phyloP scores from a whole-genome alignment of 1,140 invertebrate species.

The Micrasema longulum region DNA sequence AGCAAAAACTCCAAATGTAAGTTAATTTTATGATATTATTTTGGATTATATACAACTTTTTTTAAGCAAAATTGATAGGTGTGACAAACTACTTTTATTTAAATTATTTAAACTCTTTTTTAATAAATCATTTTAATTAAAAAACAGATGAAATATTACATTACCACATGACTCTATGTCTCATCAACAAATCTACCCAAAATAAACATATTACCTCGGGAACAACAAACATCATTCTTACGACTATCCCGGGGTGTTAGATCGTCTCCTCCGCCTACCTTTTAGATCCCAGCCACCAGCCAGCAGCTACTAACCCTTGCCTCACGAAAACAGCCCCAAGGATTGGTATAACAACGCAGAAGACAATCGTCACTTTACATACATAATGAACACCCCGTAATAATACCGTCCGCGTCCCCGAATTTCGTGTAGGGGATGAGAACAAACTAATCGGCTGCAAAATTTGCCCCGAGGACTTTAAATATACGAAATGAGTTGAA shows the following conservation, averaged over 20 bases:
- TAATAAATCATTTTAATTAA: too few relatives aligned
- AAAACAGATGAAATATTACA: too few relatives aligned
- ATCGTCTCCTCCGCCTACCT: not conserved
- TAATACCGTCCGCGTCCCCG: slow-evolving; percentile 34
- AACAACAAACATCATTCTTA: slow-evolving; percentile 18
- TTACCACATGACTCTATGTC: not conserved
- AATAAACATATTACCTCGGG: slow-evolving; percentile 7
- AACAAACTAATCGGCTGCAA: slow-evolving; percentile 24
- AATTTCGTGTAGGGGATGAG: slow-evolving; percentile 12
- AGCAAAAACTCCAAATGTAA: too few relatives aligned
- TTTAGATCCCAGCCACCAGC: too few relatives aligned
- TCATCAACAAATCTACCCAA: slow-evolving; percentile 14
- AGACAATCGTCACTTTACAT: slow-evolving; percentile 52
- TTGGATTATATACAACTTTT: too few relatives aligned
- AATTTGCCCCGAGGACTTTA: slow-evolving; percentile 20
- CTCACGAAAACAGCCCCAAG: slow-evolving; percentile 38
- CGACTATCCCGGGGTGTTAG: not conserved
- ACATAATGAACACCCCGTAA: slow-evolving; percentile 47
- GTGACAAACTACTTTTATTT: too few relatives aligned
- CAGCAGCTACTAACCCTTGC: not conserved
- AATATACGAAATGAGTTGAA: too few relatives aligned
- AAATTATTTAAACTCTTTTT: too few relatives aligned
- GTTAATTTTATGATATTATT: too few relatives aligned
- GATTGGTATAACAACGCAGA: slow-evolving; percentile 34
- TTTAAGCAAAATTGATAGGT: too few relatives aligned